Evolutionary conservation across 1,140 invertebrate genomes (phyloP), one percentile per base, ranked within the genome.

Genomic region (Meloidogyne floridensis): DNA sequence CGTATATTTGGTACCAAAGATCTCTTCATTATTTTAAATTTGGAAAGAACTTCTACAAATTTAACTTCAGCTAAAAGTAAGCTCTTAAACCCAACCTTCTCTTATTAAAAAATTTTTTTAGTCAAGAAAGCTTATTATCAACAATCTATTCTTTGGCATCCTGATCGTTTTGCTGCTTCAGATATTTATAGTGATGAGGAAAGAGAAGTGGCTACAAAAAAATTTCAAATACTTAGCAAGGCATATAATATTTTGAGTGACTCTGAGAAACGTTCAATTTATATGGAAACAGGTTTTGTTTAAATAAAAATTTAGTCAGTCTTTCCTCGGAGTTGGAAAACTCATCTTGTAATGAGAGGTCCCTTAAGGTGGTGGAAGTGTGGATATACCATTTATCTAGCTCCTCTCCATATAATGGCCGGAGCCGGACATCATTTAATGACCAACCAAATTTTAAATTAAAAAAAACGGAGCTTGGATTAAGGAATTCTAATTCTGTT

Each of bases 221-320:
- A 82, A n/a, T 82, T 82, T n/a, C 81, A 82, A 75, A 75, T 82
- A 13, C 32, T 82, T 8, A 72, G 72, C 9, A 32, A 70, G 20
- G 97, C 97, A 5, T 99, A 99, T 91, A 96, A 98, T 94, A 95
- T 99, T 59, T 92, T 99, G 43, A 96, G 94, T 85, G 97, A 99
- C 92, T 95, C 91, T 75, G 89, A 92, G 77, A 93, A 93, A 84
- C 84, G 92, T 20, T 87, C 87, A 42, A 87, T 96, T 77, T 98
- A 98, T 89, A 96, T 98, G 91, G 94, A 96, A 88, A 94, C 94
- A 86, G 96, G 95, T 86, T 90, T 93, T 32, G 1, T 32, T 15
- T 9, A 80, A n/a, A 11, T 32, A 32, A 32, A 32, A 32, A 32
- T 32, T 32, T 32, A 32, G 32, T 32, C 32, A 32, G 32, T 32